Evolutionary conservation across 2,797 vertebrate species (phyloP), one percentile per base, ranked within the genome.

Genomic region (Phoebastria nigripes): DNA sequence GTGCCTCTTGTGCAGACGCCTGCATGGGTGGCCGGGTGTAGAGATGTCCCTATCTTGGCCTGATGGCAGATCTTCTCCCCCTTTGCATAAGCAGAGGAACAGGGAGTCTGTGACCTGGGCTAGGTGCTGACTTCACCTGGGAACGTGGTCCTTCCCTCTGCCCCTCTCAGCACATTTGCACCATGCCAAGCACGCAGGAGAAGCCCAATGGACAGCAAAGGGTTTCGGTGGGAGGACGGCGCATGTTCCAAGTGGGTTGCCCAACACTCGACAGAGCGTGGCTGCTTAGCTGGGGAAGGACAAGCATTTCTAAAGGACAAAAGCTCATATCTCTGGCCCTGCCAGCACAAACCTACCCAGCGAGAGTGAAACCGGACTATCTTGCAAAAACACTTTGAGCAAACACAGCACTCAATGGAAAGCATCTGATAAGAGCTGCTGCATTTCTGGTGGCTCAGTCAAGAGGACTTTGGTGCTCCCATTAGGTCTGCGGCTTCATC

Each of bases 321-420:
- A 98, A 94, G 96, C 93, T 94, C 95, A 73, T 96, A 90, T 91
- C 80, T 78, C 55, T 9, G 37, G 84, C 94, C 92, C 97, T 88
- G 92, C 96, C 83, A 73, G 96, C 89, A 86, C 94, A 97, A 94
- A 96, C 91, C 93, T 93, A 96, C 90, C 96, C 74, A 21, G 83
- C 2, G 33, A 95, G 97, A 98, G 96, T 83, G 98, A 98, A 98
- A 98, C 98, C 87, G 91, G 93, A 93, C 97, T 98, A 98, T 98
- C 98, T 98, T 98, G 98, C 98, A 98, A 98, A 98, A 98, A 98
- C 98, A 98, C 82, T 73, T 94, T 97, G 96, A 98, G 97, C 97
- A 98, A 98, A 98, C 96, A 98, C 82, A 59, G 52, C 5, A 4
- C 91, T 95, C 42, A 82, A 86, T 87, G 96, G 93, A 96, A 97